phyloP scores from a whole-genome alignment of 2,797 vertebrate species.

The Muscicapa comitata region DNA sequence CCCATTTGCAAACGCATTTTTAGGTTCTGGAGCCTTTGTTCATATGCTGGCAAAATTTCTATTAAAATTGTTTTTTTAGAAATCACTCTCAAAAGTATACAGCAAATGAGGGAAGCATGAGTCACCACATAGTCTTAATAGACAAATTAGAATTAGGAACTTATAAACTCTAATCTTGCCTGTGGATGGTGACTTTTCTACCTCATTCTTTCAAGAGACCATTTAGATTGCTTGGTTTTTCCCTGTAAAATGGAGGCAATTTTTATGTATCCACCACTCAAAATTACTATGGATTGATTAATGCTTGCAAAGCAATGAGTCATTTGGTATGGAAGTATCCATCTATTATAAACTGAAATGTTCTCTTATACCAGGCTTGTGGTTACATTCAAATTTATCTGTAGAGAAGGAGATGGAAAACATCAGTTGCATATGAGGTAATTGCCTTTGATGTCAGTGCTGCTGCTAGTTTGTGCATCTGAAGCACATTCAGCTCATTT shows the following conservation, averaged over 20 bases:
- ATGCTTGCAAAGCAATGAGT: conserved; percentile 20
- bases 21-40: conserved; percentile 20
- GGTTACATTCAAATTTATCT: conserved; percentile 22
- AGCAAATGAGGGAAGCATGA: conserved; percentile 4
- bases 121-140: neutral
- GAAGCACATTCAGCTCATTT: neutral
- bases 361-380: neutral
- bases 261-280: neutral
- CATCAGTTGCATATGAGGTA: neutral
- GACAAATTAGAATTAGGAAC: neutral
- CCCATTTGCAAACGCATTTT: conserved; percentile 27
- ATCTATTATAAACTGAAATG: conserved; percentile 22
- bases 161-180: neutral
- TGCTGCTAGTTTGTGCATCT: neutral
- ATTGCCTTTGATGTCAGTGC: neutral
- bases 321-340: neutral
- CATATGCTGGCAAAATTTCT: neutral
- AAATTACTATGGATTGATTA: conserved; percentile 31
- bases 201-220: neutral
- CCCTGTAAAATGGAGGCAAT: neutral
- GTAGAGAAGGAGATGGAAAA: neutral
- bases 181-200: neutral
- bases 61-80: neutral
- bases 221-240: neutral
- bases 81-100: neutral